Conservation (phyloP, 2,888 invertebrate genomes). For the Bellardia bayeri region DNA sequence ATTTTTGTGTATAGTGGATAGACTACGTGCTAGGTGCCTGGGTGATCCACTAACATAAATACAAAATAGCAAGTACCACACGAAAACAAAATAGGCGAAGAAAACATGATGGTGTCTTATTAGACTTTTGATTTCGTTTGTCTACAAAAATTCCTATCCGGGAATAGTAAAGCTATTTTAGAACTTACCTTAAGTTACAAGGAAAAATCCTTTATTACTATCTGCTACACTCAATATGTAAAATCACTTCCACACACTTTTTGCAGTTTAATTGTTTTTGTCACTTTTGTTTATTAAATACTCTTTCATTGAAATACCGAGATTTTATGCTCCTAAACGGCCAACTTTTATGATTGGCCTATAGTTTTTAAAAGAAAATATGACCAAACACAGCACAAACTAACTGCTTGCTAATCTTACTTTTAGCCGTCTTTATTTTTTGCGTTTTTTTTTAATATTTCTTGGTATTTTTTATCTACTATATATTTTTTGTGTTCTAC, state of each 20-base stretch:
- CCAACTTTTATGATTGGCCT: background rate
- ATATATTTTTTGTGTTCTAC: conserved; percentile 28
- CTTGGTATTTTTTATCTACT: conserved; percentile 22
- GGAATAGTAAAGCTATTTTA: background rate
- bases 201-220: background rate
- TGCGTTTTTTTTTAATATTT: conserved; percentile 41
- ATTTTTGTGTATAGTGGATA: conserved; percentile 20
- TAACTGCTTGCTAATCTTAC: conserved; percentile 37
- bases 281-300: background rate
- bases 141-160: background rate
- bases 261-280: no score
- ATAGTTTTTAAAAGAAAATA: background rate
- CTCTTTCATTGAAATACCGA: background rate
- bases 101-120: background rate
- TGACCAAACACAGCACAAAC: conserved; percentile 26
- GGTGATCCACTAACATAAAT: conserved; percentile 71
- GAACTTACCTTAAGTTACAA: conserved; percentile 48
- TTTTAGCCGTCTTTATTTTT: conserved; percentile 48
- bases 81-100: background rate
- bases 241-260: no score
- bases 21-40: conserved; percentile 48
- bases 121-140: background rate
- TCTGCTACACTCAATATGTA: no score
- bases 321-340: background rate
- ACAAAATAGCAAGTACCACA: conserved; percentile 5